Percentiles rank a stretch among this genome's conserved stretches.
phyloP scores from a whole-genome alignment of 2,797 vertebrate species.

The Myiotriccus ornatus region DNA sequence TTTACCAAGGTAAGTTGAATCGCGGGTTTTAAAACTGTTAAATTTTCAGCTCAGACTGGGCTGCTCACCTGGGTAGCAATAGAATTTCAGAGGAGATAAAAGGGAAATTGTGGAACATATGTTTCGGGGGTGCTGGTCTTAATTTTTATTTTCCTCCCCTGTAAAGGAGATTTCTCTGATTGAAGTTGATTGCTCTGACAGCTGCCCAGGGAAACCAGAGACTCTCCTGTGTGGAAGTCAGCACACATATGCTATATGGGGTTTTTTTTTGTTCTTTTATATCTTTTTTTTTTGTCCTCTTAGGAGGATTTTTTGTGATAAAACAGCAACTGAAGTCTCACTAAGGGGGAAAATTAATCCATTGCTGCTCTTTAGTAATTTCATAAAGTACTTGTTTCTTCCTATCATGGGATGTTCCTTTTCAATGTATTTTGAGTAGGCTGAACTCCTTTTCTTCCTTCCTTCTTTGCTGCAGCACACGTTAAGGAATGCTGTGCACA shows the following conservation, averaged over 20 bases:
- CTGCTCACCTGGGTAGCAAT: background rate
- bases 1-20: background rate
- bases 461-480: background rate
- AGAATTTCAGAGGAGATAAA: background rate
- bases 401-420: background rate
- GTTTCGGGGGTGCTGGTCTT: background rate
- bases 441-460: background rate
- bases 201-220: slow-evolving; percentile 4
- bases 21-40: background rate
- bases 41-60: background rate
- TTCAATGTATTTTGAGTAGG: background rate
- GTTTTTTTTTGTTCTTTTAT: background rate
- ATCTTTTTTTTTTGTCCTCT: background rate
- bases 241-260: background rate
- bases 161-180: background rate
- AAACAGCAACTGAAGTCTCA: slow-evolving; percentile 1
- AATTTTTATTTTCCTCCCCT: background rate
- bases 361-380: slow-evolving; percentile 1
- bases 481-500: background rate
- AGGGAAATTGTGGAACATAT: background rate
- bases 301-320: slow-evolving; percentile 14
- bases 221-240: background rate
- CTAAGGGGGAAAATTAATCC: background rate
- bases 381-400: background rate
- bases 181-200: background rate